A percentile compares a stretch with the other conserved stretches of the same genome.
phyloP scores from a whole-genome alignment of 2,888 invertebrate genomes.

The Drosophila flavopinicola region DNA sequence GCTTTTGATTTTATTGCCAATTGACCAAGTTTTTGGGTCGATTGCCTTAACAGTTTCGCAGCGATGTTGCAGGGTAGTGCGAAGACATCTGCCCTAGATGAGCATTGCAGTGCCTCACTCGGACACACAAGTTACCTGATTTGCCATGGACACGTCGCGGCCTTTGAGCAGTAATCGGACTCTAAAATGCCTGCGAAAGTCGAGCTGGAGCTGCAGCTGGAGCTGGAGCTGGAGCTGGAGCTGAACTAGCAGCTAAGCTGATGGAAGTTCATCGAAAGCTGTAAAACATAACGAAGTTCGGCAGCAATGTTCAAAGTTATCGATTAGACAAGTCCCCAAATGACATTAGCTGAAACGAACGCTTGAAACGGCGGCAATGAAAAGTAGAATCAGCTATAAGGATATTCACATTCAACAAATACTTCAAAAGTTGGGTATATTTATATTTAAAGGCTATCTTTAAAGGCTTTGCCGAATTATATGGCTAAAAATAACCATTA shows the following conservation, averaged over 20 bases:
- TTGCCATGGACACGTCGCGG: constrained; percentile 55
- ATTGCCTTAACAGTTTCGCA: constrained; percentile 40
- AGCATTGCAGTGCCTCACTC: constrained; percentile 45
- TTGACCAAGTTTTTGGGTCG: constrained; percentile 77
- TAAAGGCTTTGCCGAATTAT: too few relatives aligned
- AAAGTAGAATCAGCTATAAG: too few relatives aligned
- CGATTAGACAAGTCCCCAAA: constrained; percentile 29
- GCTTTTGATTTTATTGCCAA: constrained; percentile 81
- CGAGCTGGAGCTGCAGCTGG: too few relatives aligned
- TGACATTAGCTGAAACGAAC: constrained; percentile 23
- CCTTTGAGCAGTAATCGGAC: constrained; percentile 9
- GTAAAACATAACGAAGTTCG: constrained; percentile 52
- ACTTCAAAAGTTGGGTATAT: too few relatives aligned
- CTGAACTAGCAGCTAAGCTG: constrained; percentile 10
- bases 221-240: too few relatives aligned
- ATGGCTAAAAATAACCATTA: too few relatives aligned
- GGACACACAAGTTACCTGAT: constrained; percentile 56
- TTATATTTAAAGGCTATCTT: too few relatives aligned
- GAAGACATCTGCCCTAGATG: constrained; percentile 62
- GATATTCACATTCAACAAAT: too few relatives aligned
- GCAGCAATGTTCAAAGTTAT: constrained; percentile 26
- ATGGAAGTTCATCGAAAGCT: constrained; percentile 21
- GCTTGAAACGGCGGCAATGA: constrained; percentile 4
- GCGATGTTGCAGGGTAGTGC: too few relatives aligned
- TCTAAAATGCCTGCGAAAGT: constrained; percentile 26